Percentiles rank a stretch among this genome's conserved stretches.
Conservation (phyloP, 2,888 invertebrate genomes). For the Drosophila diplacantha region DNA sequence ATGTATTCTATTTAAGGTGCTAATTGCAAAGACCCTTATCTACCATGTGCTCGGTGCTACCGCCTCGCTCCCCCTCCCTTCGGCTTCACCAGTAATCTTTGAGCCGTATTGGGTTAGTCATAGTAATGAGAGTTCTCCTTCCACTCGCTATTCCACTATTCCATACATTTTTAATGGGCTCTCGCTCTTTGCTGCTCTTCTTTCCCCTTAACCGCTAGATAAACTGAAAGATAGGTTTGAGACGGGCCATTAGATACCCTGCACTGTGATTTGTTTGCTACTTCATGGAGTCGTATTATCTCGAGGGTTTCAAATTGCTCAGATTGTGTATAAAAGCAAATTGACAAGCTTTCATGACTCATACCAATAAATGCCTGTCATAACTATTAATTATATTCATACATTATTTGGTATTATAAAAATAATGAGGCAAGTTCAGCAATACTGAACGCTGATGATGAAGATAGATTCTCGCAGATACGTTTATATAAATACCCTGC, state of each 20-base stretch:
- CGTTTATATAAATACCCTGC: not conserved
- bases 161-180: slow-evolving; percentile 35
- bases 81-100: not conserved
- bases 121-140: slow-evolving; percentile 18
- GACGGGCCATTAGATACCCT: slow-evolving; percentile 17
- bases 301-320: not conserved
- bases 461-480: not conserved
- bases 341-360: not conserved
- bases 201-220: slow-evolving; percentile 29
- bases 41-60: slow-evolving; percentile 39
- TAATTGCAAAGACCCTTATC: slow-evolving; percentile 52
- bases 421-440: not conserved
- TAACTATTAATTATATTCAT: not conserved
- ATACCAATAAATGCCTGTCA: not conserved
- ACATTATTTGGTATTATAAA: not conserved
- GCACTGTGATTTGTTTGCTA: not conserved
- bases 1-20: slow-evolving; percentile 70
- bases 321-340: not conserved
- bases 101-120: slow-evolving; percentile 30
- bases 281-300: not conserved
- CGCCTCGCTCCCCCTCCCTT: not conserved
- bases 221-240: not conserved
- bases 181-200: slow-evolving; percentile 3
- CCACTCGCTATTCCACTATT: slow-evolving; percentile 12
- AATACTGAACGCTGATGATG: not conserved